Evolutionary conservation across 2,113 vertebrate species (phyloP), one percentile per base, ranked within the genome.

Genomic region (Aegotheles bennettii): DNA sequence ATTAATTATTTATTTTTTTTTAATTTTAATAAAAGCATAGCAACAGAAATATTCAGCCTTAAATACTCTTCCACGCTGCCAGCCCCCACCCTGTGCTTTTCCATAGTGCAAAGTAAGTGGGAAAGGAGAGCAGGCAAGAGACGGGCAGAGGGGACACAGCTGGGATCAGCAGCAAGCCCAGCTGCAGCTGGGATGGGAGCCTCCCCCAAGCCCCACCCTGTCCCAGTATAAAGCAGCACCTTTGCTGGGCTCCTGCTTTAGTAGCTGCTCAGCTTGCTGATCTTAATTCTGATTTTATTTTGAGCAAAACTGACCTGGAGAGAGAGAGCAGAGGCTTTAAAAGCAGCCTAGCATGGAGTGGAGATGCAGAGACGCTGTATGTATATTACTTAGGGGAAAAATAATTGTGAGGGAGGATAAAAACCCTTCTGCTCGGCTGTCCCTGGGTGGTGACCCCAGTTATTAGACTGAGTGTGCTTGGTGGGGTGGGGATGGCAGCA

Each of bases 241-340:
- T 50, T 50, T 23, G 57, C 45, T 51, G 10, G 3, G 14, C 35
- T 18, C 3, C 13, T 28, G 48, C 51, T 60, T 21, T 25, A 33
- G 48, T 19, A 6, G 13, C 9, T 3, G 89, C 5, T 35, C 28
- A 63, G 47, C 73, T 95, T 70, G 65, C 71, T 92, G 60, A 74
- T 81, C 53, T 68, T 84, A 48, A 64, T 89, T 87, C 70, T 63
- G 38, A 36, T 88, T 77, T 86, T 68, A 48, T 61, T 54, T 61
- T 36, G 74, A 57, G 74, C 70, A 70, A 93, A 90, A 87, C 47
- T 38, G 85, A 86, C 89, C 56, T 71, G 15, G 80, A 79, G 91
- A 90, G 91, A 90, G 95, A 73, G 74, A 84, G 76, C 61, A 17
- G 53, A 69, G 36, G 87, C 84, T 95, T 96, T 94, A 67, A 94